phyloP scores from a whole-genome alignment of 2,888 invertebrate genomes.

The Spialia ferax region DNA sequence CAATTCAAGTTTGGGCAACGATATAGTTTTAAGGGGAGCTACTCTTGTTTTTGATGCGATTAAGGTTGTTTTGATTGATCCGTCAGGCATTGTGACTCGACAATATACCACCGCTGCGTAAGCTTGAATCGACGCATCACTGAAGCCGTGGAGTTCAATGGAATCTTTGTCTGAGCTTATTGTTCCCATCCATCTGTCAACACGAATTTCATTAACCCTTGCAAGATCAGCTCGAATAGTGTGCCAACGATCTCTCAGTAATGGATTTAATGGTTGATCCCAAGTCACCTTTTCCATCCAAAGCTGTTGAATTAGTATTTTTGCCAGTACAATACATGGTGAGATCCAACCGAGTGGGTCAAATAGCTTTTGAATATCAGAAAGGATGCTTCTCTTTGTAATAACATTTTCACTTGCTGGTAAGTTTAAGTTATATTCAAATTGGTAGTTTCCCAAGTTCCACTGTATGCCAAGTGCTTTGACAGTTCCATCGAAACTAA shows the following conservation, averaged over 20 bases:
- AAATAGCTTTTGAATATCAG: not conserved
- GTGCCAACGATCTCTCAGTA: not conserved
- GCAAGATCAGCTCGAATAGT: not conserved
- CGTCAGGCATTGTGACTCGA: not conserved
- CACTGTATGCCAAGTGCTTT: not conserved
- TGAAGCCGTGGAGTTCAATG: not conserved
- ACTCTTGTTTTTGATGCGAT: not conserved
- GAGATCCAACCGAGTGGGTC: not conserved
- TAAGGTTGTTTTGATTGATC: not conserved
- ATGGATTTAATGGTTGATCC: not conserved
- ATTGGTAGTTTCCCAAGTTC: not conserved
- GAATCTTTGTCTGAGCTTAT: not conserved
- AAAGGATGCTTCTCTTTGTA: not conserved
- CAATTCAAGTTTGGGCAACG: not conserved
- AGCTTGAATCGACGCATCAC: not conserved
- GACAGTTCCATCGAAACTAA: not conserved
- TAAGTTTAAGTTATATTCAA: constrained; percentile 1
- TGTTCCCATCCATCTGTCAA: constrained; percentile 2
- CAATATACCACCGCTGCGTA: not conserved
- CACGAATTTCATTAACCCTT: not conserved
- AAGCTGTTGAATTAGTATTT: not conserved
- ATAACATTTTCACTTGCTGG: not conserved
- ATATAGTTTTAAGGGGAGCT: not conserved
- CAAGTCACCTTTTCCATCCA: not conserved
- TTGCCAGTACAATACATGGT: not conserved